phyloP scores from a whole-genome alignment of 2,797 vertebrate species.

The Heliangelus exortis region DNA sequence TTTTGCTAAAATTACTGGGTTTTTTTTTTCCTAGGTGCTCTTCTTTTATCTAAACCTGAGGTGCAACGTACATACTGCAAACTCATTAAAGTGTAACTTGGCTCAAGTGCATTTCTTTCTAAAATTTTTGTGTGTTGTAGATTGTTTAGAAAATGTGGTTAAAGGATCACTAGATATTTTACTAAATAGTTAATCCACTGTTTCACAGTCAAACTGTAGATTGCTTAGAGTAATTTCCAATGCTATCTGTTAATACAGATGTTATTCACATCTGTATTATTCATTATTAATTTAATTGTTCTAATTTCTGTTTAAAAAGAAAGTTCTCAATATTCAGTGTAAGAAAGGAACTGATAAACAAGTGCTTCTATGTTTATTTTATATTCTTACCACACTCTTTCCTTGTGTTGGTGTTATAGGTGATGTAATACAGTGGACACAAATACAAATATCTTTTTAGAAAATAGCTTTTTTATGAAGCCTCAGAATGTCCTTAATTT shows the following conservation, averaged over 20 bases:
- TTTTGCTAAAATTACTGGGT: neutral
- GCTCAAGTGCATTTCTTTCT: neutral
- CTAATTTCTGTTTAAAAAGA: neutral
- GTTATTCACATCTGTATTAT: neutral
- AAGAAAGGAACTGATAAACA: neutral
- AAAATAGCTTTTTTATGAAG: neutral
- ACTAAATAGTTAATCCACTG: neutral
- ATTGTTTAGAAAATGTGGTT: neutral
- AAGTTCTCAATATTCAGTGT: neutral
- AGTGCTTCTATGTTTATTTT: neutral
- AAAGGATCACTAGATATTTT: neutral
- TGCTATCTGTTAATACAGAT: too few relatives aligned
- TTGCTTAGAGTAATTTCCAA: neutral
- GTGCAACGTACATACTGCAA: neutral
- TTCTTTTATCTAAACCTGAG: neutral
- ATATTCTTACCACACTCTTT: neutral
- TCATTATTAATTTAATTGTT: neutral
- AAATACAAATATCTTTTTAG: neutral
- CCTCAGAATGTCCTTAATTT: neutral
- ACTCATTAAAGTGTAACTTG: neutral
- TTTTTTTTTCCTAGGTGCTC: neutral
- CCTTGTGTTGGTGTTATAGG: neutral
- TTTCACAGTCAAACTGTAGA: neutral
- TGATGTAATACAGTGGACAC: neutral
- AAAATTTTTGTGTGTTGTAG: neutral